Evolutionary conservation across 92 coral and sea anemone genomes (phyloP), one percentile per base, ranked within the genome.

Genomic region (Epizoanthus illoricatus): DNA sequence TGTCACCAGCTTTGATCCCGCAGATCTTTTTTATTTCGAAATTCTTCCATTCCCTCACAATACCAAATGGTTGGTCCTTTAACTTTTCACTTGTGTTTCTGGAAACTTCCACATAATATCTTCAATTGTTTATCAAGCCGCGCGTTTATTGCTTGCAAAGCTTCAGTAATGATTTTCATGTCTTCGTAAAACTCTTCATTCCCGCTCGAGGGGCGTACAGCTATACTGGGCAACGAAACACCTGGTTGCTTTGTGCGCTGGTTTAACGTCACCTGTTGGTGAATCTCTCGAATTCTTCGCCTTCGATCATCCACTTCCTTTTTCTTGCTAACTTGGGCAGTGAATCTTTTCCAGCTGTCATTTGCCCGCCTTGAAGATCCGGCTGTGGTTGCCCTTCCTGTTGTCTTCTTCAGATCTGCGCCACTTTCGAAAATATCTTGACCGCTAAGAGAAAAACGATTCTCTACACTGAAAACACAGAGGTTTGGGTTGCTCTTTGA

Each of bases 141-240:
- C 20, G 43, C 4, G 23, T 75, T 75, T 39, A 75, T 75, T 40
- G 81, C 81, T 18, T 60, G 64, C 36, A 75, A 58, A 60, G 81
- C 56, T 40, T 75, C 81, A 39, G n/a, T 60, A n/a, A 75, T 75
- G 56, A 75, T 75, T 59, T 69, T 63, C 81, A 75, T 75, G 36
- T 75, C 81, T 20, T 75, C 67, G 57, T 18, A 75, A 40, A 75
- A 75, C 64, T 75, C 69, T n/a, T 59, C 56, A 58, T 75, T 75
- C 15, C 64, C 62, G 0, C 18, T 39, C 8, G 69, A 42, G 7
- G 68, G 67, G 10, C 28, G 56, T 28, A 18, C 5, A 36, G 42
- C 13, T 60, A 75, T n/a, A 23, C 43, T 40, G 52, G 81, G 39
- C 40, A 75, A 59, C 23, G 81, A 75, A 16, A 75, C 69, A 7